phyloP scores from a whole-genome alignment of 2,888 invertebrate species.

The Caenorhabditis doughertyi region DNA sequence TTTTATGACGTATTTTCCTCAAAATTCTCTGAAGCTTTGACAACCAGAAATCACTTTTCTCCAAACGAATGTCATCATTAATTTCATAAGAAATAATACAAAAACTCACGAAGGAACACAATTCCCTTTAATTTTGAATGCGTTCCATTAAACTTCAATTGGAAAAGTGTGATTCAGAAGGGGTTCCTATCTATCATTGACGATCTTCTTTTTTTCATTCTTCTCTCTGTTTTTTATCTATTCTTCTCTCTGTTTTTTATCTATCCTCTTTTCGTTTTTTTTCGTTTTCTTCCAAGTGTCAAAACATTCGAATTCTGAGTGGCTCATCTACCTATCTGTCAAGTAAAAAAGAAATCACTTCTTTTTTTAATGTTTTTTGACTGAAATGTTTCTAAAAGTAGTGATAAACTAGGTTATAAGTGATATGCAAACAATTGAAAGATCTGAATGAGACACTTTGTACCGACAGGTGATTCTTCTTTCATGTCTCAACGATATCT shows the following conservation, averaged over 20 bases:
- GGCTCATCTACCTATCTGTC: conserved; percentile 14
- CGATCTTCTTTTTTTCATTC: conserved; percentile 19
- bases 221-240: neutral
- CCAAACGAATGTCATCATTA: neutral
- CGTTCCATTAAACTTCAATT: neutral
- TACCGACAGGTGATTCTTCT: conserved; percentile 43
- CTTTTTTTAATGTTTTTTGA: neutral
- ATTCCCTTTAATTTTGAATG: conserved; percentile 15
- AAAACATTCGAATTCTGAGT: conserved; percentile 46
- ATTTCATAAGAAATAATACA: neutral
- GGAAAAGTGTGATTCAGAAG: conserved; percentile 13
- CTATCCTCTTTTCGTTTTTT: conserved; percentile 12
- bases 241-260: neutral
- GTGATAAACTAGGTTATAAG: neutral
- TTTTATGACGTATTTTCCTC: conserved; percentile 7
- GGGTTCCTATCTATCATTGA: conserved; percentile 23
- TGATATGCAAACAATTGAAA: neutral
- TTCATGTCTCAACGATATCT: conserved; percentile 13
- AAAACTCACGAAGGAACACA: neutral
- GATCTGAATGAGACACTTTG: conserved; percentile 2
- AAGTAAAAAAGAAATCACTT: neutral
- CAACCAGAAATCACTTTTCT: conserved; percentile 17
- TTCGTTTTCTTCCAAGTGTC: conserved; percentile 21
- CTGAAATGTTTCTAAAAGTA: conserved; percentile 15
- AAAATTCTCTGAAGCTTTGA: neutral